Evolutionary conservation across 2,113 vertebrate species (phyloP), one percentile per base, ranked within the genome.

Genomic region (Prionailurus viverrinus): DNA sequence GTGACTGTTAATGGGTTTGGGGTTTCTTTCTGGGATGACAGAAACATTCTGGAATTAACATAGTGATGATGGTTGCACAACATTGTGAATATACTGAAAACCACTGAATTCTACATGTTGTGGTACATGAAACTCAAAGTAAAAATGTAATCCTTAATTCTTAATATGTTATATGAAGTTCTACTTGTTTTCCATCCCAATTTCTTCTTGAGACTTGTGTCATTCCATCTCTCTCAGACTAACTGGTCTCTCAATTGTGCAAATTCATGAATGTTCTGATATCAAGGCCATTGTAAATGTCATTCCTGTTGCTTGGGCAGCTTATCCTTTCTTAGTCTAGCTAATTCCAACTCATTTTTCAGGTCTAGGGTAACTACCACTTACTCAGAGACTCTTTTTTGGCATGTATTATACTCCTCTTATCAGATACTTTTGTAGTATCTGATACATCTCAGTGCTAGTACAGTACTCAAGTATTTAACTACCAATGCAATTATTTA

Each of bases 301-400:
- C 63, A 89, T 7, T 84, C 53, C 36, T 19, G 79, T 89, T 88
- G 48, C 29, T 71, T 93, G 39, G 39, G 33, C 13, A 95, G 68
- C 36, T 90, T 51, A 94, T 76, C 18, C 86, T 85, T 89, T 89
- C 89, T 80, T 55, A 89, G 41, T 11, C 4, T 82, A 76, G 58
- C 25, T 71, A 93, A 78, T 18, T n/a, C 27, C 18, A 53, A 94
- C 5, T 97, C 71, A 96, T 92, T 85, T 66, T 85, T 94, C 21
- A 58, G 48, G 31, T 92, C 65, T 68, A 78, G 5, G 33, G 1
- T 76, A 85, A 68, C 2, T 48, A 74, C 73, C 27, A 92, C 18
- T 94, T 90, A n/a, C 29, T 90, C 93, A 86, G 33, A 82, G 9
- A 76, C 39, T 15, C 39, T 53, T 82, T 68, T 69, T 91, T 63